Evolutionary conservation across 2,888 invertebrate species (phyloP), one percentile per base, ranked within the genome.

Genomic region (Lobophora halterata): DNA sequence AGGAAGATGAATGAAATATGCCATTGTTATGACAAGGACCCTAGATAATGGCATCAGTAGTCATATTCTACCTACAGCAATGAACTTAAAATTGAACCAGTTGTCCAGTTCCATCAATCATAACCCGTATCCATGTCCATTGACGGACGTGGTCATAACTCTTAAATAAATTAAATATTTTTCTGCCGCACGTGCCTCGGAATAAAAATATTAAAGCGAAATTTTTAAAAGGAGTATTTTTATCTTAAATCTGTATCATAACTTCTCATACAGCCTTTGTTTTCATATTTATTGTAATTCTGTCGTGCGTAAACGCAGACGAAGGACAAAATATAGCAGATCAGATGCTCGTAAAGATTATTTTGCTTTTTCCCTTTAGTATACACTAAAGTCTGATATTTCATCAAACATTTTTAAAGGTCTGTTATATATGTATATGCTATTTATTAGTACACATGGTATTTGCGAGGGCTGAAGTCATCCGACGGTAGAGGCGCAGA

Each of bases 361-460:
- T 18, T 23, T 34, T 26, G 8, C 6, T 8, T 32, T 25, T 18
- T 33, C 19, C 5, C 19, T 13, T 23, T 8, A 3, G 14, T 23
- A 10, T 10, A 10, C 24, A 12, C 9, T 21, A 27, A n/a, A 0
- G 11, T 9, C 9, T 31, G 2, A 19, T 5, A 4, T 9, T n/a
- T n/a, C n/a, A n/a, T n/a, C n/a, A n/a, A n/a, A n/a, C n/a, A 21
- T 10, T 8, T 8, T 3, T 6, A n/a, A 23, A 23, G 6, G 2
- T 11, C n/a, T 23, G 3, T 23, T 6, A 3, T 6, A 5, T 11
- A 13, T 36, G 68, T 52, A 65, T 31, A 49, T 58, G 63, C 41
- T 55, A 51, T 81, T 75, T 76, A 74, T 75, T 74, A 56, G 24
- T 58, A 58, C 86, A 85, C 35, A 71, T 50, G 25, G 71, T 59